phyloP scores from a whole-genome alignment of 2,797 vertebrate species.

The Micrastur ruficollis region DNA sequence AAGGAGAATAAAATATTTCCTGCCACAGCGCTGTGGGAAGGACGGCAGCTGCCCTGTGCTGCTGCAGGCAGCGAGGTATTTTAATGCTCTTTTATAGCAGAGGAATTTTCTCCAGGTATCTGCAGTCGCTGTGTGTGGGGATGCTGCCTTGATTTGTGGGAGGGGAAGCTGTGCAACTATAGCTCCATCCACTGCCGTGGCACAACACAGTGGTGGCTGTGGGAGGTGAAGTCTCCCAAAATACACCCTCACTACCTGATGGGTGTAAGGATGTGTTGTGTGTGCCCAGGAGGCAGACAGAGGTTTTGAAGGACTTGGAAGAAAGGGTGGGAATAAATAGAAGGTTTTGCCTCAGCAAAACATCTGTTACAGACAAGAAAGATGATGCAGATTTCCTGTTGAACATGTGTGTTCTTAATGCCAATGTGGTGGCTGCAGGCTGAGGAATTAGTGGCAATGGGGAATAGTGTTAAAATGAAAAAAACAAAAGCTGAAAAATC shows the following conservation, averaged over 20 bases:
- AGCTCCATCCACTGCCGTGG: rapidly evolving
- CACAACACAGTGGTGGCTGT: rapidly evolving
- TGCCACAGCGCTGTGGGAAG: background rate
- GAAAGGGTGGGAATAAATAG: background rate
- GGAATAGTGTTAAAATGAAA: background rate
- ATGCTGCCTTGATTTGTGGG: background rate
- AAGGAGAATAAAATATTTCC: background rate
- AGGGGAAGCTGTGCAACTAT: background rate
- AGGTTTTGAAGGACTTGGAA: background rate
- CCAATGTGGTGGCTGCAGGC: background rate
- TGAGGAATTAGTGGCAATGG: background rate
- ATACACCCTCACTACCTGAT: rapidly evolving
- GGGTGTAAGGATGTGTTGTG: background rate
- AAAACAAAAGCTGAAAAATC: background rate
- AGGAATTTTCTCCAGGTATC: background rate
- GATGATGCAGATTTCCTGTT: background rate
- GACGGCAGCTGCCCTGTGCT: background rate
- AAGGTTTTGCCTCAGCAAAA: background rate
- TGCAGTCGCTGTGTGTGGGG: rapidly evolving
- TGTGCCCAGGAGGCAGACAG: background rate
- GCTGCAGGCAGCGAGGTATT: background rate
- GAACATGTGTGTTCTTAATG: background rate
- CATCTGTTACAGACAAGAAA: background rate
- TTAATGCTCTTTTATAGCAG: background rate
- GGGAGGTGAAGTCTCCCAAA: background rate